phyloP scores from a whole-genome alignment of 2,113 vertebrate genomes.

The Nothocercus nigrocapillus region DNA sequence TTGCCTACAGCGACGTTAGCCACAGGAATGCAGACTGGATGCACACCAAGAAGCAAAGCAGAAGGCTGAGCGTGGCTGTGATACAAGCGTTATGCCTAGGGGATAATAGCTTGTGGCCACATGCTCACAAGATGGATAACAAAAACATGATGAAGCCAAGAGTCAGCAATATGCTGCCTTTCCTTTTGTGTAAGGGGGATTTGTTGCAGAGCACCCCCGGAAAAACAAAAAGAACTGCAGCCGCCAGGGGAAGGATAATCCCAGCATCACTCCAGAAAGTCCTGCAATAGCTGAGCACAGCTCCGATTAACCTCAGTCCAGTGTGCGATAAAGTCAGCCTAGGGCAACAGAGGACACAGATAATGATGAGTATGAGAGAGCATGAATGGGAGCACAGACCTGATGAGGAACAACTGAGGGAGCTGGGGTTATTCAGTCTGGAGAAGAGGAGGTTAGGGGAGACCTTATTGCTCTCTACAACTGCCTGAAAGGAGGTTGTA shows the following conservation, averaged over 20 bases:
- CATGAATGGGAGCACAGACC: too few relatives aligned
- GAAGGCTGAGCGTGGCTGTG: background rate
- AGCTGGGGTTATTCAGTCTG: too few relatives aligned
- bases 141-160: background rate
- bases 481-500: too few relatives aligned
- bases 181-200: background rate
- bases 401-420: too few relatives aligned
- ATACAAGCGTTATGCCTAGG: background rate
- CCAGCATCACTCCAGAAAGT: background rate
- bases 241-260: accelerated
- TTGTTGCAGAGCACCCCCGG: too few relatives aligned
- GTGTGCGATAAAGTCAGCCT: background rate
- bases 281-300: accelerated
- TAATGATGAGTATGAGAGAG: background rate
- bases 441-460: too few relatives aligned
- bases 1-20: background rate
- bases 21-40: background rate
- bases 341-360: background rate
- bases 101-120: background rate
- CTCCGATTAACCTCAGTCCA: background rate
- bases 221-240: background rate
- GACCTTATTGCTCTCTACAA: too few relatives aligned
- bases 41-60: background rate
- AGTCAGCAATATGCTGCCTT: background rate
- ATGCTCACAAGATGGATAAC: background rate